Conservation (phyloP, 2,888 invertebrate genomes). For the Eilema depressum region DNA sequence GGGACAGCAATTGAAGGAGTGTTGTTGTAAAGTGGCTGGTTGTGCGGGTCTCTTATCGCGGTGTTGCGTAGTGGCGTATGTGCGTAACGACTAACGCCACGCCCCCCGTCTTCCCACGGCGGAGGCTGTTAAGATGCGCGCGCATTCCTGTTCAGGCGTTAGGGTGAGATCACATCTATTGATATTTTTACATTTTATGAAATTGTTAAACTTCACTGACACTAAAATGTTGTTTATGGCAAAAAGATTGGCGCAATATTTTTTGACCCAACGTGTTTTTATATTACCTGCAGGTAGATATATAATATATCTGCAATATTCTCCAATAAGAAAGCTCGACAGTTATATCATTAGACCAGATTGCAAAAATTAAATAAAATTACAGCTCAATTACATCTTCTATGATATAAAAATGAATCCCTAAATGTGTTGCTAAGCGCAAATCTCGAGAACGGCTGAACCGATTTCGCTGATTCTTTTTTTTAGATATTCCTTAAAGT, state of each 20-base stretch:
- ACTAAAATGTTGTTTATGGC: background rate
- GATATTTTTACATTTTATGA: constrained; percentile 39
- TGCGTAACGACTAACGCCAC: constrained; percentile 80
- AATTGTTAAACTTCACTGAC: constrained; percentile 11
- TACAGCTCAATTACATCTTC: background rate
- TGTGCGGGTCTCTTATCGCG: constrained; percentile 67
- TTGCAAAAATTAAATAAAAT: background rate
- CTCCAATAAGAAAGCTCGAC: background rate
- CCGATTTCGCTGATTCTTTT: too few relatives aligned
- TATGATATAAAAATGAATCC: too few relatives aligned
- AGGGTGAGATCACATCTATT: constrained; percentile 70
- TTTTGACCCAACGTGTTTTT: background rate
- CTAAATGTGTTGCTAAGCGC: too few relatives aligned
- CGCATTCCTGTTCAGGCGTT: constrained; percentile 73
- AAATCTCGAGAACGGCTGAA: too few relatives aligned
- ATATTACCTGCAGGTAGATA: background rate
- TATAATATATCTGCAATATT: too few relatives aligned
- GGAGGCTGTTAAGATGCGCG: constrained; percentile 77
- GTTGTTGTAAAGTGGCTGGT: constrained; percentile 41
- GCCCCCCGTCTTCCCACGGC: constrained; percentile 76
- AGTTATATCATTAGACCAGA: background rate
- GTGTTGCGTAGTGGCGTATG: constrained; percentile 74
- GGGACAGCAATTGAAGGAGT: constrained; percentile 24
- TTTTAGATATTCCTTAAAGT: too few relatives aligned
- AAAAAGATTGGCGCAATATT: background rate